Evolutionary conservation across 2,888 invertebrate species (phyloP).

Genomic region (Chymomyza amoena): DNA sequence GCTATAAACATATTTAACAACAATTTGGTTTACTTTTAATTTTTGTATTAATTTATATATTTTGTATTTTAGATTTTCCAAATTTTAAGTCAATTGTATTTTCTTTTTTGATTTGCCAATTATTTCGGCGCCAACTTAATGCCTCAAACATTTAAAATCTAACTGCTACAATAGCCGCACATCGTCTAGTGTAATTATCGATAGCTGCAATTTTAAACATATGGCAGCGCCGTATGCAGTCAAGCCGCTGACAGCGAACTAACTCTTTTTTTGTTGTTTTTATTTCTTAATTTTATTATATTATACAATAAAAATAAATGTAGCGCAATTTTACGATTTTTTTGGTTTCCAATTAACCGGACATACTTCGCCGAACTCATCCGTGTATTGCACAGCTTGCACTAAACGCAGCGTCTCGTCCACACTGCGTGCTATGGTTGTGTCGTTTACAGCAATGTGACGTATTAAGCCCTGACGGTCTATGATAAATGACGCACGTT

Average conservation of each 20-base stretch:
- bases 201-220: neutral
- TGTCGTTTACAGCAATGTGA: slow-evolving; percentile 96
- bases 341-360: slow-evolving; percentile 82
- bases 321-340: neutral
- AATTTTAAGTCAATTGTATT: neutral
- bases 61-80: too few species aligned
- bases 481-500: slow-evolving; percentile 96
- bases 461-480: slow-evolving; percentile 91
- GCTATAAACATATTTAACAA: neutral
- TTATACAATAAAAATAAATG: too few species aligned
- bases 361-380: slow-evolving; percentile 94
- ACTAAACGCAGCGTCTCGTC: slow-evolving; percentile 95
- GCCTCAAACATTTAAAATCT: neutral
- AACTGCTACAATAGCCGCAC: neutral
- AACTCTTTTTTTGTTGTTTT: slow-evolving; percentile 6
- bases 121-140: neutral
- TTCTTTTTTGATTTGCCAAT: too few species aligned
- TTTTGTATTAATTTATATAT: neutral
- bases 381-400: slow-evolving; percentile 97
- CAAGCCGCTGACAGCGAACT: slow-evolving; percentile 7
- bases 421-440: slow-evolving; percentile 93
- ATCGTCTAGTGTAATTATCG: neutral
- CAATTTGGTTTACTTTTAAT: neutral
- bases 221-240: slow-evolving; percentile 20
- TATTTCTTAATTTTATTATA: too few species aligned